Base-by-base conservation (phyloP, 2,113 vertebrate species). In the Myotis yumanensis region DNA sequence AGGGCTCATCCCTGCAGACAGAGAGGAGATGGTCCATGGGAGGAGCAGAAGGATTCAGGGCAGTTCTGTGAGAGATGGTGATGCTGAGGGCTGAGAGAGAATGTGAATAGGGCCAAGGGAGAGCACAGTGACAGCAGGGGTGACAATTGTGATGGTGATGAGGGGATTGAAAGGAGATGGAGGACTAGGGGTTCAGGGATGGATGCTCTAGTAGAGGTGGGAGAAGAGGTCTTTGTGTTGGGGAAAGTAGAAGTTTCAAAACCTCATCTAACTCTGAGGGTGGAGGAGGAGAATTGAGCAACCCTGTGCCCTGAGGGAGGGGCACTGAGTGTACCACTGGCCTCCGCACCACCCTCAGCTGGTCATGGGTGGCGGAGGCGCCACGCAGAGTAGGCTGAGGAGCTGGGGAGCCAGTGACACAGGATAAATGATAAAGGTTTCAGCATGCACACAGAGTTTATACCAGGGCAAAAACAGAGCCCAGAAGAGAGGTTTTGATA, bases 161-260 rank as follows among this genome's bases (percentile, higher is more conserved):
- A 68, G 82, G 68, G 20, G 57, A 54, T 35, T 20, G 25, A 86
- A 91, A n/a, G 32, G 25, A 73, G 62, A 69, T 25, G 14, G 75
- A 40, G 9, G 35, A 48, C 11, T 7, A 73, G 62, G 2, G 10
- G 22, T 9, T 80, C 46, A 52, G 72, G 59, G 28, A 25, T 16
- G n/a, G 37, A 25, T 77, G 62, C 32, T 86, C 52, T 35, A 11
- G 66, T 25, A 22, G 22, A 59, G 51, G 22, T 20, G 11, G 59
- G 30, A 79, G 57, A 92, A 76, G n/a, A 81, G 25, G 35, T 37
- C 90, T 96, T 86, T 86, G 35, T 59, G 75, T 94, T 43, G 8
- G 52, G 10, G 59, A 79, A 4, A 77, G 23, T 4, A 68, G 22
- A 57, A 5, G 0, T 89, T 79, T 86, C n/a, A 73, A 75, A 82